Conservation (phyloP, 23 tunicate species). For the Clavelina lepadiformis region DNA sequence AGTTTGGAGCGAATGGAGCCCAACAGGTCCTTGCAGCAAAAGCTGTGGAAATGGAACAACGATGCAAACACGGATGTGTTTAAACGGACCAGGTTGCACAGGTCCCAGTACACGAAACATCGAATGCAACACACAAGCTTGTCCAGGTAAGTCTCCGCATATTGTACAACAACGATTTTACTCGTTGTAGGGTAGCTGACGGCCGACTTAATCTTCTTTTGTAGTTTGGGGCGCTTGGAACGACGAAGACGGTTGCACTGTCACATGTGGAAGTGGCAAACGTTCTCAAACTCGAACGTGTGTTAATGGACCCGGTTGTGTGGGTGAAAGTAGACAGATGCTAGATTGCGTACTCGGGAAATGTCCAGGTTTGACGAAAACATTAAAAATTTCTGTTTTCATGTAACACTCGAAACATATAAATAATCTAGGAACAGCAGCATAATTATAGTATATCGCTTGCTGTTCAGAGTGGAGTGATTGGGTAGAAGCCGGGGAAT, state of each 20-base stretch:
- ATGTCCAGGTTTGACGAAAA: too few relatives aligned
- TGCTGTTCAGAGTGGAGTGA: too few relatives aligned
- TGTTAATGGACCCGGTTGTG: not conserved
- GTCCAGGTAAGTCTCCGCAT: conserved; percentile 13
- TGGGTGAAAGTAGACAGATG: not conserved
- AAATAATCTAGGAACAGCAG: too few relatives aligned
- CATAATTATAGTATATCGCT: too few relatives aligned
- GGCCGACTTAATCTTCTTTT: not conserved
- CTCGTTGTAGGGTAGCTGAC: not conserved
- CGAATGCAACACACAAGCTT: conserved; percentile 2
- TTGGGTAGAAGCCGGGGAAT: too few relatives aligned
- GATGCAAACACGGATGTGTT: conserved; percentile 3
- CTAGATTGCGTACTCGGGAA: too few relatives aligned
- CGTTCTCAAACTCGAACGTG: not conserved
- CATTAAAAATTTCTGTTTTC: too few relatives aligned
- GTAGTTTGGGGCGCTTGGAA: conserved; percentile 13
- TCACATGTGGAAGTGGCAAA: conserved; percentile 17
- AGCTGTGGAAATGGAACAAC: conserved; percentile 11
- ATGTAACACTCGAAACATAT: too few relatives aligned
- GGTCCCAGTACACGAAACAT: conserved; percentile 1
- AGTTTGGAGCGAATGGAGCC: conserved; percentile 13
- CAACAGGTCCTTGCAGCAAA: not conserved
- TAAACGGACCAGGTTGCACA: not conserved
- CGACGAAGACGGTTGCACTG: not conserved
- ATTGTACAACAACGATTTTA: not conserved